Conservation (phyloP, 2,113 vertebrate genomes). For the Nothocercus nigrocapillus region DNA sequence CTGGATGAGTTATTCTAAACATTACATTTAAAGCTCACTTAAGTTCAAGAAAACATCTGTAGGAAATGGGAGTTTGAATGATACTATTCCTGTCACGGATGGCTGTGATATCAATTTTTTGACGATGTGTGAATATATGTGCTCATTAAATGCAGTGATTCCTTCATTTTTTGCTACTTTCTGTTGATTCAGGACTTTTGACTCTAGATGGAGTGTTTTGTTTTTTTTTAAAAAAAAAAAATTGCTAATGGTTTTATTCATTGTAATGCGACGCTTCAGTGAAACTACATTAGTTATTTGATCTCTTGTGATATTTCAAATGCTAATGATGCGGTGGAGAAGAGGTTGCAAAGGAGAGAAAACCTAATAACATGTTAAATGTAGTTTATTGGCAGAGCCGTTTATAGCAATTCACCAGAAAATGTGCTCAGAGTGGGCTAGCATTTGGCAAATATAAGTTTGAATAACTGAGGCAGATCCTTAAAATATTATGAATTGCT, state of each 20-base stretch:
- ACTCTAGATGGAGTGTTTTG: neutral
- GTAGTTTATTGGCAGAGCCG: neutral
- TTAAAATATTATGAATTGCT: neutral
- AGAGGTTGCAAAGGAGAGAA: neutral
- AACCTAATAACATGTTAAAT: neutral
- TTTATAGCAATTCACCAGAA: neutral
- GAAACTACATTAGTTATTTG: neutral
- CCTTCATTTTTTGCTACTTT: neutral
- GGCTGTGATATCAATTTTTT: neutral
- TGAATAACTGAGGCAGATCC: neutral
- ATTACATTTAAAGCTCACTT: neutral
- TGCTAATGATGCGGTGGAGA: conserved; percentile 4
- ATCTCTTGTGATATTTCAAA: conserved; percentile 6
- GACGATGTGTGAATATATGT: rapidly evolving
- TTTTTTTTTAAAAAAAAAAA: too few species aligned
- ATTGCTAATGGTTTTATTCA: neutral
- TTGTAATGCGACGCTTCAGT: conserved; percentile 7
- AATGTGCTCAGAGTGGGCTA: rapidly evolving
- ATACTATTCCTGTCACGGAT: rapidly evolving
- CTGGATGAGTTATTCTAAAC: neutral
- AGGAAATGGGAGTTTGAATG: rapidly evolving
- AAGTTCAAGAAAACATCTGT: neutral
- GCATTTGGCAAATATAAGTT: neutral
- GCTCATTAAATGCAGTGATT: neutral
- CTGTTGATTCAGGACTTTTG: neutral